These are phyloP conservation scores for Atrina japonica DNA, from an alignment of 2,888 invertebrate species.

Conservation along the genomic window DNA sequence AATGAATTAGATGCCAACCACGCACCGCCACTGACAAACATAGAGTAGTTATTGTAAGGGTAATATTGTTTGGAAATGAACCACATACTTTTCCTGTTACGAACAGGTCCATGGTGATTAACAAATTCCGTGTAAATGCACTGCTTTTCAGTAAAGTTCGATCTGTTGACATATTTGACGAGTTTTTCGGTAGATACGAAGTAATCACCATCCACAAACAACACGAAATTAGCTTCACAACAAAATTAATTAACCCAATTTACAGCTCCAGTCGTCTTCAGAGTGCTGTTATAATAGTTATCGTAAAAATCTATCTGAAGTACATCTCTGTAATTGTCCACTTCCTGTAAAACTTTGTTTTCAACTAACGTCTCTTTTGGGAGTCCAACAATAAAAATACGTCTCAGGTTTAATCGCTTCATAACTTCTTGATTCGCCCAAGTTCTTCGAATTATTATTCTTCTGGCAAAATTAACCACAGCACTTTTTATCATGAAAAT, in stretches of 20 bases:
- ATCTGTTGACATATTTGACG: not conserved
- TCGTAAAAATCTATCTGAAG: constrained; percentile 15
- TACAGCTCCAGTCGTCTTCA: constrained; percentile 16
- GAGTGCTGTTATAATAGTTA: constrained; percentile 24
- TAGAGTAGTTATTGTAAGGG: constrained; percentile 21
- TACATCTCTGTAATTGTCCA: constrained; percentile 9
- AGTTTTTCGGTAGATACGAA: constrained; percentile 9
- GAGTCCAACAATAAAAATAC: not conserved
- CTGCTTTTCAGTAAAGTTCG: too few relatives aligned
- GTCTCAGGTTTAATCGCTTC: not conserved
- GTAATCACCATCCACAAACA: constrained; percentile 28
- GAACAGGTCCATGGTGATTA: not conserved
- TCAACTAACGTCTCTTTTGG: not conserved
- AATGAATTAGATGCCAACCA: constrained; percentile 10
- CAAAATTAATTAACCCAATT: constrained; percentile 15
- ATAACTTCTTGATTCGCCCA: constrained; percentile 2
- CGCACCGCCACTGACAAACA: constrained; percentile 27
- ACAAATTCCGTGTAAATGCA: constrained; percentile 10
- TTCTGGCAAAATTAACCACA: not conserved
- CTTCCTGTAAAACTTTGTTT: not conserved
- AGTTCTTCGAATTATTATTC: not conserved
- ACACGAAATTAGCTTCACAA: not conserved
- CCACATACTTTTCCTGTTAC: constrained; percentile 13
- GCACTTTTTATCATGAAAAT: not conserved
- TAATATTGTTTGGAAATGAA: constrained; percentile 19